Base-by-base conservation (phyloP, 2,888 invertebrate species). In the Julus scandinavius region DNA sequence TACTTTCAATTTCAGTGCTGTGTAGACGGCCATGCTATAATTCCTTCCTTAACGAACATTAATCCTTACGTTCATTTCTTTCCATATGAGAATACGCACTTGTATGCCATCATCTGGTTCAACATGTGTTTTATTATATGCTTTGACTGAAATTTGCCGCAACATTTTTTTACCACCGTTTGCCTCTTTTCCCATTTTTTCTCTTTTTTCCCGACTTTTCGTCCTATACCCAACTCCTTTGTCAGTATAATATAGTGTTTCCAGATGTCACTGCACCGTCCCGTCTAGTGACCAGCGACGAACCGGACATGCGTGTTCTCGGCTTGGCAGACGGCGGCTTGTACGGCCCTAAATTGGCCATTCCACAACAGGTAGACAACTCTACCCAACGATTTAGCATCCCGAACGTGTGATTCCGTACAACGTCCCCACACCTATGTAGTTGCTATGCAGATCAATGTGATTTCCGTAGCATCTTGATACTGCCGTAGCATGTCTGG, bases 211-310 rank as follows among this genome's bases (percentile, higher is more conserved):
- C 49, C 80, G 58, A 58, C 29, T 50, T 88, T 88, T 86, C 54
- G 72, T 45, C 84, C 86, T 58, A 86, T 84, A 63, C 86, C 88
- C 88, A 86, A 49, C 88, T 86, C 86, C 40, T 88, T 41, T 86
- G 58, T 87, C 84, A 88, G 88, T 88, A 83, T 87, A 87, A 88
- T 88, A 87, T 88, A 88, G 86, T 87, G 80, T 87, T 88, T 88
- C 88, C 88, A 83, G 88, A 88, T 80, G 88, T 87, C 83, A 80
- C 80, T 72, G 86, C 45, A 86, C 86, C 86, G 45, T 40, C 49
- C 87, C 80, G 72, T 50, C 49, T 88, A 54, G 87, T 72, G 63
- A 54, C 83, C 49, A 88, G 84, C 84, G 86, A 88, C 80, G 88
- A 88, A 87, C 50, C 80, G 50, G 87, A 88, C 84, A 83, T 45